A percentile compares a stretch with the other conserved stretches of the same genome.
Conservation (phyloP, 2,797 vertebrate genomes). For the Parauchenoglanis ngamensis region DNA sequence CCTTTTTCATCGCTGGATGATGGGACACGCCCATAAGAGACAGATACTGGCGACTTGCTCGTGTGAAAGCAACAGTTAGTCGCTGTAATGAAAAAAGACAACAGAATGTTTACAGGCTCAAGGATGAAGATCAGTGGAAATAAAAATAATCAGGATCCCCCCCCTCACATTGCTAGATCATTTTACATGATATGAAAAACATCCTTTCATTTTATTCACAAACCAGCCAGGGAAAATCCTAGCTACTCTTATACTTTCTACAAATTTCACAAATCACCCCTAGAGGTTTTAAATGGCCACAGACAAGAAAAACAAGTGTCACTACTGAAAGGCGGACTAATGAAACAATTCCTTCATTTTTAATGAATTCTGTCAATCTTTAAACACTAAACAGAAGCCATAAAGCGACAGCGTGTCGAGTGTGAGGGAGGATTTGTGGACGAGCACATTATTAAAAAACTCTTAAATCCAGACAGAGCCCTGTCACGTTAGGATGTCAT, state of each 20-base stretch:
- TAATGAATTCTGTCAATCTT: constrained; percentile 1
- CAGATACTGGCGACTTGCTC: neutral
- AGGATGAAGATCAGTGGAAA: neutral
- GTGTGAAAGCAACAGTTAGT: neutral
- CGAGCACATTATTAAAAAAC: constrained; percentile 73
- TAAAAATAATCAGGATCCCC: neutral
- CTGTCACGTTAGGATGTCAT: constrained; percentile 70
- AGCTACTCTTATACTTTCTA: neutral
- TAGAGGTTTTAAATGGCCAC: neutral
- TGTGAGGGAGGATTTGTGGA: constrained; percentile 63
- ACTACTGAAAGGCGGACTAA: neutral
- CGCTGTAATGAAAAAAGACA: neutral
- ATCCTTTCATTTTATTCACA: neutral
- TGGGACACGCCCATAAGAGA: neutral
- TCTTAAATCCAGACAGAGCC: constrained; percentile 68
- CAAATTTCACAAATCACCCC: constrained; percentile 9
- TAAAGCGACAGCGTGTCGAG: neutral
- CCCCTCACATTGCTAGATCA: neutral
- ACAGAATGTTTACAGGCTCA: neutral
- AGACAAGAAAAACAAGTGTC: neutral
- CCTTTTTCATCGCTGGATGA: neutral
- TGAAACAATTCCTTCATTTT: constrained; percentile 12
- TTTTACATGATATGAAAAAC: neutral
- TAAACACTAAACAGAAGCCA: neutral
- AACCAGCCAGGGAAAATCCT: neutral